phyloP scores from a whole-genome alignment of 2,888 invertebrate species.

The Notocelia uddmanniana region DNA sequence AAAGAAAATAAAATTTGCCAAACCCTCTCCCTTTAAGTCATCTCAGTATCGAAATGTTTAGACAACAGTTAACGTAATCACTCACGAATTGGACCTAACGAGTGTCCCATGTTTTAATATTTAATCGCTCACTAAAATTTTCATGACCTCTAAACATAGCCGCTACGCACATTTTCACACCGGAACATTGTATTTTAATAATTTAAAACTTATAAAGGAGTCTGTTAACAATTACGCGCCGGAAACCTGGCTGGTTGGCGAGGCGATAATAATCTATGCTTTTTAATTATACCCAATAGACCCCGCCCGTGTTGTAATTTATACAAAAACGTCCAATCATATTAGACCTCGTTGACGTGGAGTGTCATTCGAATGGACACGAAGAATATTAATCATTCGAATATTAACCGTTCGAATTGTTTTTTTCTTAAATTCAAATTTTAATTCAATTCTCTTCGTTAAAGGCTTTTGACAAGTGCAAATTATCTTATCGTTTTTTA shows the following conservation, averaged over 20 bases:
- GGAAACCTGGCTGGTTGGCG: constrained; percentile 75
- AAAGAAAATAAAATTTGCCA: too few relatives aligned
- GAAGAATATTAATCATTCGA: constrained; percentile 74
- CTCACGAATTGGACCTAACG: background rate
- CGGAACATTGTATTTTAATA: constrained; percentile 54
- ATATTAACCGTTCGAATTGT: constrained; percentile 56
- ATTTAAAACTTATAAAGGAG: constrained; percentile 63
- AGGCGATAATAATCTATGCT: constrained; percentile 76
- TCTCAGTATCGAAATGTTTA: too few relatives aligned
- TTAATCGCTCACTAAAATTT: constrained; percentile 24
- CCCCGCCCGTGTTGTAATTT: constrained; percentile 76
- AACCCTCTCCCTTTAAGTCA: too few relatives aligned
- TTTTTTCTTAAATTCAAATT: constrained; percentile 33
- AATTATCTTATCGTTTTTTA: constrained; percentile 24
- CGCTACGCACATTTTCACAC: constrained; percentile 46
- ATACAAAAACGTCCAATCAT: constrained; percentile 82
- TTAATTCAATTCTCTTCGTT: constrained; percentile 14
- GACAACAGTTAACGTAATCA: too few relatives aligned
- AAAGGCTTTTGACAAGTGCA: constrained; percentile 40
- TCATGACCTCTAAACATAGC: constrained; percentile 22
- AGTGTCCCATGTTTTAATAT: constrained; percentile 15
- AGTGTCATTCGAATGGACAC: constrained; percentile 67
- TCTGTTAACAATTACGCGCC: constrained; percentile 70
- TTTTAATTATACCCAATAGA: constrained; percentile 78
- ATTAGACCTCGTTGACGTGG: constrained; percentile 76